Conservation (phyloP, 2,797 vertebrate species). For the Gymnocypris eckloni region DNA sequence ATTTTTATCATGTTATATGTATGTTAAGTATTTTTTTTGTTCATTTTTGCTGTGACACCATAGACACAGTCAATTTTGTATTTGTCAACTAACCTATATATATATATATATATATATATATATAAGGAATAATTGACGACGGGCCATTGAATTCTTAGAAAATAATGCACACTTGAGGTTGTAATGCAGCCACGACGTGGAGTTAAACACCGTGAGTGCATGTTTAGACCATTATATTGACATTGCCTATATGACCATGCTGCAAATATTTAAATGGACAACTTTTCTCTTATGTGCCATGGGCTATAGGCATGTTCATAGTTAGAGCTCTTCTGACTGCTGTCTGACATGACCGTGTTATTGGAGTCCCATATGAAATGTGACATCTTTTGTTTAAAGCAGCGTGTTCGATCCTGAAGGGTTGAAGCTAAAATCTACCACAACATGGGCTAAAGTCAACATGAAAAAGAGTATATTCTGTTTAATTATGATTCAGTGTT, state of each 20-base stretch:
- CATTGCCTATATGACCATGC: slow-evolving; percentile 29
- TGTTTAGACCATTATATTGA: slow-evolving; percentile 13
- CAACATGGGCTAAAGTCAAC: too few species aligned
- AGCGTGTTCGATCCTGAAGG: not conserved
- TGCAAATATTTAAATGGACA: slow-evolving; percentile 34
- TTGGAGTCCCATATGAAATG: not conserved
- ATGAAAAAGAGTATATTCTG: too few species aligned
- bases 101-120: too few species aligned
- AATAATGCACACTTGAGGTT: too few species aligned
- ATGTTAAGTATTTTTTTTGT: too few species aligned
- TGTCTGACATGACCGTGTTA: not conserved
- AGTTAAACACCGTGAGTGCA: slow-evolving; percentile 25
- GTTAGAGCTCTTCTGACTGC: not conserved
- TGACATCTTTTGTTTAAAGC: not conserved
- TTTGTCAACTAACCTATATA: too few species aligned
- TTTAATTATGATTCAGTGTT: not conserved
- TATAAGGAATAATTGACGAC: too few species aligned
- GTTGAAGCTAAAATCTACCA: not conserved
- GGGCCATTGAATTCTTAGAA: too few species aligned
- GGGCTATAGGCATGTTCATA: not conserved
- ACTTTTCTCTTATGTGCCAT: not conserved
- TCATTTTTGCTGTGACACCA: too few species aligned
- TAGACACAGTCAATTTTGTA: too few species aligned
- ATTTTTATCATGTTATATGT: too few species aligned
- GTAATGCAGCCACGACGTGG: too few species aligned